Conservation (phyloP, 2,113 vertebrate genomes). For the Apeltes quadracus region DNA sequence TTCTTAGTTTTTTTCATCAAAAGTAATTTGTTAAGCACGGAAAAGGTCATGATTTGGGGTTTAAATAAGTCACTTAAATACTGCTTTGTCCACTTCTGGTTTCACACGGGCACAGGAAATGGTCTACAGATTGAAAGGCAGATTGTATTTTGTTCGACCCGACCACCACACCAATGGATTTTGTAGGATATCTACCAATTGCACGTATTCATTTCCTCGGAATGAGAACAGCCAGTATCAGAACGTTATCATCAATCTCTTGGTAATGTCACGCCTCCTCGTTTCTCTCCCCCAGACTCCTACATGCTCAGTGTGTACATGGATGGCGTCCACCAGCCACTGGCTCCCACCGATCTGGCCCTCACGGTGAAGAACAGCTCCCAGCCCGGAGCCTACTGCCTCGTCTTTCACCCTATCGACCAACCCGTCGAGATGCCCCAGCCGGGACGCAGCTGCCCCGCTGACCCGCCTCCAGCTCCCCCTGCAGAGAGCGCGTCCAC, state of each 20-base stretch:
- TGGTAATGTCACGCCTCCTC: not conserved
- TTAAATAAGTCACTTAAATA: too few relatives aligned
- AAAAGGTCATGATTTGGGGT: too few relatives aligned
- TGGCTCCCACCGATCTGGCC: slow-evolving; percentile 85
- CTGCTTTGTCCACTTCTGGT: too few relatives aligned
- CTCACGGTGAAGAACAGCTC: slow-evolving; percentile 87
- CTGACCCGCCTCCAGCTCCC: slow-evolving; percentile 44
- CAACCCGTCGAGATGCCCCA: slow-evolving; percentile 20
- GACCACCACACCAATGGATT: not conserved
- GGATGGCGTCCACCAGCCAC: slow-evolving; percentile 79
- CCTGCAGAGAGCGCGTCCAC: slow-evolving; percentile 18
- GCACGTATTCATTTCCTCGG: not conserved
- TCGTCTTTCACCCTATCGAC: slow-evolving; percentile 86
- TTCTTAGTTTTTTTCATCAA: too few relatives aligned
- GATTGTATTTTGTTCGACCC: too few relatives aligned
- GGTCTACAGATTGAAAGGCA: too few relatives aligned
- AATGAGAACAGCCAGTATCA: not conserved
- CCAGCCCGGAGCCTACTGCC: slow-evolving; percentile 86
- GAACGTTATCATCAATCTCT: not conserved
- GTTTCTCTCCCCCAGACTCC: slow-evolving; percentile 54
- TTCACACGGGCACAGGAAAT: too few relatives aligned
- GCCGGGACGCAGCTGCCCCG: slow-evolving; percentile 39
- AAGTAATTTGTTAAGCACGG: too few relatives aligned
- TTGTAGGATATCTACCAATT: not conserved
- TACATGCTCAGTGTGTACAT: slow-evolving; percentile 85